Evolutionary conservation across 1,140 invertebrate species (phyloP).

Genomic region (Pinna nobilis): DNA sequence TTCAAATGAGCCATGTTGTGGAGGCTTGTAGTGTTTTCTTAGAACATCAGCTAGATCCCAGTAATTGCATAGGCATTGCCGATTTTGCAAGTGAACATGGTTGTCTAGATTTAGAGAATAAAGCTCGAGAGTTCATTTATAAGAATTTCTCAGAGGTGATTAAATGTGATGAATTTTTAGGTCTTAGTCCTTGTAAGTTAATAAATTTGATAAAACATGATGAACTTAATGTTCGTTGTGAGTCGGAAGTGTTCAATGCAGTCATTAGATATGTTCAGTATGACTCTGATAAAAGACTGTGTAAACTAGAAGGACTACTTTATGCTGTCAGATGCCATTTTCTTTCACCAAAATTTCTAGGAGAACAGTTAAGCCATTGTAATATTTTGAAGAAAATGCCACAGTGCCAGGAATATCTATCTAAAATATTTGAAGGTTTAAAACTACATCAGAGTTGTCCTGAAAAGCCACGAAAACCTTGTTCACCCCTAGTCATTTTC

Average conservation of each 20-base stretch:
- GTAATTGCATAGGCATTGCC: constrained; percentile 93
- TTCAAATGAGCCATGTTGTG: constrained; percentile 93
- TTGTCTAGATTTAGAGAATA: constrained; percentile 87
- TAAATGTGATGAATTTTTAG: constrained; percentile 92
- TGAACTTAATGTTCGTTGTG: constrained; percentile 91
- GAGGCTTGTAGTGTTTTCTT: constrained; percentile 93
- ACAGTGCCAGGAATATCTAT: constrained; percentile 91
- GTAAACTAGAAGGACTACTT: constrained; percentile 90
- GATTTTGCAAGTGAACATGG: constrained; percentile 94
- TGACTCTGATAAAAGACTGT: constrained; percentile 87
- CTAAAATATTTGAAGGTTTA: constrained; percentile 88
- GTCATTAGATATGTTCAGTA: constrained; percentile 93
- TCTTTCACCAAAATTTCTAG: constrained; percentile 91
- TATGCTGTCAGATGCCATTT: constrained; percentile 92
- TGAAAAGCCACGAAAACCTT: constrained; percentile 67
- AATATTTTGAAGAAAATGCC: constrained; percentile 87
- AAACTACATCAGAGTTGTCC: constrained; percentile 67
- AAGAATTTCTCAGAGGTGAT: constrained; percentile 92
- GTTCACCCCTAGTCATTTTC: constrained; percentile 83
- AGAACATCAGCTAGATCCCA: constrained; percentile 92
- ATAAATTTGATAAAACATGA: constrained; percentile 88
- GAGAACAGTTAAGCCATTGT: constrained; percentile 93
- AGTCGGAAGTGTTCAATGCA: constrained; percentile 91
- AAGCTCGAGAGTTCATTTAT: constrained; percentile 92
- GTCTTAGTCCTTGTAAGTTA: constrained; percentile 86